phyloP scores from a whole-genome alignment of 2,888 invertebrate species.

The Drosophila algonquin region DNA sequence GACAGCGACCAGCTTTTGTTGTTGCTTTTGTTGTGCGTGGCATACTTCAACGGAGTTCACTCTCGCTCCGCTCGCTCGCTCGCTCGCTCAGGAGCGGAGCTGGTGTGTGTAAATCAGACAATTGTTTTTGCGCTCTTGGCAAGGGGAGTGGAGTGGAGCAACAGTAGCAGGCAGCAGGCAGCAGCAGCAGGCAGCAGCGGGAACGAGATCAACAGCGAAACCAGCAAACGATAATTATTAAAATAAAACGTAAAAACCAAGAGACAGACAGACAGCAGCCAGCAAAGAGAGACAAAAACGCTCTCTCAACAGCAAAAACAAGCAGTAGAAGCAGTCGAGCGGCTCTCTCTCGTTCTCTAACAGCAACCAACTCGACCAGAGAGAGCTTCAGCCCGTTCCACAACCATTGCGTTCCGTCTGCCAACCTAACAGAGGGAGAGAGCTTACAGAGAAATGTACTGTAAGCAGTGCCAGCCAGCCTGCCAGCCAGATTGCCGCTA shows the following conservation, averaged over 20 bases:
- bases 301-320: conserved; percentile 29
- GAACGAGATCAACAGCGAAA: conserved; percentile 34
- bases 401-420: background rate
- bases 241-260: conserved; percentile 58
- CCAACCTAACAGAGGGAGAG: background rate
- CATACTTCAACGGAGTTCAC: conserved; percentile 20
- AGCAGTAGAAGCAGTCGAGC: background rate
- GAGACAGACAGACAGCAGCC: background rate
- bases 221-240: conserved; percentile 55
- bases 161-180: conserved; percentile 5
- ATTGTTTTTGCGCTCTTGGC: conserved; percentile 68
- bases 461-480: conserved; percentile 10
- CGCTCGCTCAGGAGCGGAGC: background rate
- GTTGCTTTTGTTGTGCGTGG: conserved; percentile 60
- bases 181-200: conserved; percentile 1
- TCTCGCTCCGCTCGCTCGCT: no score
- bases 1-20: background rate
- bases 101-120: conserved; percentile 62
- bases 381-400: conserved; percentile 4
- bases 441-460: background rate
- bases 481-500: conserved; percentile 16
- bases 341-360: background rate
- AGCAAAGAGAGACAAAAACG: background rate
- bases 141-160: background rate
- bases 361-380: no score